Conservation (phyloP, 92 coral and sea anemone species). For the Actinostola sp. region DNA sequence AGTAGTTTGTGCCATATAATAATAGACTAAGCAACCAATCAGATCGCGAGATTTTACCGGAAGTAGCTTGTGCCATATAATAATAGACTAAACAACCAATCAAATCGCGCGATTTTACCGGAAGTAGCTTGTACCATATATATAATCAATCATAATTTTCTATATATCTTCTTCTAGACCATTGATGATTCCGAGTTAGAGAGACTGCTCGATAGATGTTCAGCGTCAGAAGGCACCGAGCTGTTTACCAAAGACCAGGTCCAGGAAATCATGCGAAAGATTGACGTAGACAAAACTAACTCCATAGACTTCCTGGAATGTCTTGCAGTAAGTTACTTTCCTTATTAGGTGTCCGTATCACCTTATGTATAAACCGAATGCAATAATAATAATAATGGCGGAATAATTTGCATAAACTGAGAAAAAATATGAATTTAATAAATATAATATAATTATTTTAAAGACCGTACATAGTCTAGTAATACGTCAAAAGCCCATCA, state of each 20-base stretch:
- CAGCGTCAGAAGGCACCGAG: slow-evolving; percentile 45
- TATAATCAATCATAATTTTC: neutral
- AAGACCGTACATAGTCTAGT: too few species aligned
- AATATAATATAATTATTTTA: too few species aligned
- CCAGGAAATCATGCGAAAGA: slow-evolving; percentile 75
- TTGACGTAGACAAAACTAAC: slow-evolving; percentile 91
- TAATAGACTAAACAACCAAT: too few species aligned
- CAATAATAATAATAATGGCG: neutral
- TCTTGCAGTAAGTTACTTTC: slow-evolving; percentile 69
- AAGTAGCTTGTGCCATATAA: too few species aligned
- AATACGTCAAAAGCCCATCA: too few species aligned
- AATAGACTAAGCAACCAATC: too few species aligned
- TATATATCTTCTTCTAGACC: slow-evolving; percentile 52
- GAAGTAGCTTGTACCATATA: too few species aligned
- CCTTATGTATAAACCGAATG: neutral
- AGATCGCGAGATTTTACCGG: too few species aligned
- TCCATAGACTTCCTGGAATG: slow-evolving; percentile 96
- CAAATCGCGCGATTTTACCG: too few species aligned
- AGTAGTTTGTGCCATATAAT: too few species aligned
- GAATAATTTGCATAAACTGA: too few species aligned
- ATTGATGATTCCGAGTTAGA: slow-evolving; percentile 90
- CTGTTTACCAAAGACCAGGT: slow-evolving; percentile 88
- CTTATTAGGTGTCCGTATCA: neutral
- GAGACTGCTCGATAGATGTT: slow-evolving; percentile 72
- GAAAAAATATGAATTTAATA: too few species aligned